These are phyloP conservation scores for Enteromius thamalakanensis DNA, from an alignment of 2,797 vertebrate genomes.

Conservation along the genomic window DNA sequence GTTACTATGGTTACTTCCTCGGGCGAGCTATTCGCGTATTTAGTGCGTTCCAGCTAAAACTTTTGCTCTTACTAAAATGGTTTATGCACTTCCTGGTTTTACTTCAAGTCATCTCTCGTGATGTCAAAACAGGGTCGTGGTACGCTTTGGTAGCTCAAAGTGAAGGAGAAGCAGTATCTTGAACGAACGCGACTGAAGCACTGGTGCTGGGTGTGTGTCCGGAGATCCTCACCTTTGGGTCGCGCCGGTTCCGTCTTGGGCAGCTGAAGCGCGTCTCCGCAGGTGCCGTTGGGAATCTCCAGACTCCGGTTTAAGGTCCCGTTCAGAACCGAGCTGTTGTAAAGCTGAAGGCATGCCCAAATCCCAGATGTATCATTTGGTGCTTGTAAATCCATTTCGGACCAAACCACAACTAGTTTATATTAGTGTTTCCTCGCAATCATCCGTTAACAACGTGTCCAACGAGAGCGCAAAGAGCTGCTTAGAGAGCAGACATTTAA, in stretches of 20 bases:
- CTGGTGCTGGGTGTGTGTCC: background rate
- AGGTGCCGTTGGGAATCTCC: slow-evolving; percentile 68
- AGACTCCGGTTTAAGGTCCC: slow-evolving; percentile 65
- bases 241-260: slow-evolving; percentile 55
- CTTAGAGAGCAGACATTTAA: background rate
- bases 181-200: background rate
- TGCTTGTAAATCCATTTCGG: slow-evolving; percentile 69
- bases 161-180: background rate
- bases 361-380: slow-evolving; percentile 66
- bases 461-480: background rate
- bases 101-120: background rate
- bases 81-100: background rate
- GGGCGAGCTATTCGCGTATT: background rate
- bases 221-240: slow-evolving; percentile 70
- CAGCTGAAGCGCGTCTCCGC: slow-evolving; percentile 64
- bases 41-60: background rate
- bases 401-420: background rate
- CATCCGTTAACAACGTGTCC: background rate
- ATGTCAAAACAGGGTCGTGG: background rate
- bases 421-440: slow-evolving; percentile 21
- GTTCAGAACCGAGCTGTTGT: slow-evolving; percentile 60
- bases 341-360: slow-evolving; percentile 64
- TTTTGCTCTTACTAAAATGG: background rate
- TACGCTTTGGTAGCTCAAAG: background rate
- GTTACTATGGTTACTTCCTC: background rate